Conservation (phyloP, 1,140 invertebrate genomes). For the Calephelis nemesis region DNA sequence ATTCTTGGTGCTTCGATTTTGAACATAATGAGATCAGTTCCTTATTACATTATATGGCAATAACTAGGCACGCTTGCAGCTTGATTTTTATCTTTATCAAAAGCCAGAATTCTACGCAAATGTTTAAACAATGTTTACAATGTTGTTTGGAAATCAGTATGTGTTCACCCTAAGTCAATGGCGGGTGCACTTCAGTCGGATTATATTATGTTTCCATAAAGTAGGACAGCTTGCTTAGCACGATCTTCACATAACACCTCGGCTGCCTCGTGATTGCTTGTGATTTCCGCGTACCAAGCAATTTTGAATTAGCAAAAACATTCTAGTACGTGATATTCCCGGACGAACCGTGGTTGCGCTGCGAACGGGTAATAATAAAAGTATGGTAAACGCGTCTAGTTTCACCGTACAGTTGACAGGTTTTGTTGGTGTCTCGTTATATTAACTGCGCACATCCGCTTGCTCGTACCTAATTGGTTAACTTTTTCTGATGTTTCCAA, state of each 20-base stretch:
- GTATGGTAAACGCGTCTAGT: constrained; percentile 40
- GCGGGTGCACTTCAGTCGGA: constrained; percentile 13
- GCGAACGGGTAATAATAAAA: constrained; percentile 24
- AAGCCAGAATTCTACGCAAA: too few species aligned
- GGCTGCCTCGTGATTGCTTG: constrained; percentile 9
- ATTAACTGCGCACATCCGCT: constrained; percentile 49
- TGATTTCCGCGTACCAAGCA: constrained; percentile 20
- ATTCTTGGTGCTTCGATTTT: too few species aligned
- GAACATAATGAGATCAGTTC: too few species aligned
- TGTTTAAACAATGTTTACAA: too few species aligned
- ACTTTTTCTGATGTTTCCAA: constrained; percentile 19
- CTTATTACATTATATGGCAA: too few species aligned
- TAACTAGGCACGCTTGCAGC: too few species aligned
- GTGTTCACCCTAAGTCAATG: neutral
- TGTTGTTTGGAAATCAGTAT: neutral
- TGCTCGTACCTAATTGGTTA: constrained; percentile 43
- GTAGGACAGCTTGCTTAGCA: constrained; percentile 10
- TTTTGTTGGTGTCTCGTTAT: constrained; percentile 46
- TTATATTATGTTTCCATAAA: constrained; percentile 15
- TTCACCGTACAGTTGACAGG: constrained; percentile 51
- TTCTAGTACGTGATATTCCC: constrained; percentile 13
- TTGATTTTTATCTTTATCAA: too few species aligned
- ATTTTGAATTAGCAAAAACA: constrained; percentile 12
- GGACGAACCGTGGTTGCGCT: constrained; percentile 12
- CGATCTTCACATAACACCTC: constrained; percentile 16